Conservation (phyloP, 2,797 vertebrate genomes). For the Halcyon chelicuti region DNA sequence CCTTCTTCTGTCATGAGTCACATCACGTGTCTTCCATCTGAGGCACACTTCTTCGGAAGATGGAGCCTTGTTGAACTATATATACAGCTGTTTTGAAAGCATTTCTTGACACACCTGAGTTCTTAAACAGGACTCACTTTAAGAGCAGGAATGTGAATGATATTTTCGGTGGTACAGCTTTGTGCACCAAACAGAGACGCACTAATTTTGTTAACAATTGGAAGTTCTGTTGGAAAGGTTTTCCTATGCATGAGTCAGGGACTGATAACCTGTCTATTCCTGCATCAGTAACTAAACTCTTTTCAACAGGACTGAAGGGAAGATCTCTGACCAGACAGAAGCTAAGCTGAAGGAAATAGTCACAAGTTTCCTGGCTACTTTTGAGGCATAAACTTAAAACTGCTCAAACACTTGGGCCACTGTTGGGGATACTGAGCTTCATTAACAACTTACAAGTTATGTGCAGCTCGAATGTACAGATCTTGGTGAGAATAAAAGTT, state of each 20-base stretch:
- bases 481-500: slow-evolving; percentile 88
- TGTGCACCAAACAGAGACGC: background rate
- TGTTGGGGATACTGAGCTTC: slow-evolving; percentile 71
- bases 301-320: slow-evolving; percentile 85
- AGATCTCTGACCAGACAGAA: slow-evolving; percentile 91
- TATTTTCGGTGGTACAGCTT: no score
- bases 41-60: background rate
- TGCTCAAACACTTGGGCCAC: slow-evolving; percentile 41
- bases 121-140: background rate
- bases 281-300: background rate
- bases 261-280: background rate
- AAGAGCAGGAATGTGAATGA: rapidly evolving
- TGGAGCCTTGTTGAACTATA: background rate
- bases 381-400: slow-evolving; percentile 78
- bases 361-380: slow-evolving; percentile 86
- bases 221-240: background rate
- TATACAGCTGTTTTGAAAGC: background rate
- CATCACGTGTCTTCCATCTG: rapidly evolving
- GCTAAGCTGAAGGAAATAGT: slow-evolving; percentile 94
- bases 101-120: background rate
- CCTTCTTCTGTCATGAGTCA: background rate
- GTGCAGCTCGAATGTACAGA: slow-evolving; percentile 89
- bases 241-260: background rate
- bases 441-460: slow-evolving; percentile 80
- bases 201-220: background rate